These are phyloP conservation scores for Halcyon badia DNA, from an alignment of 2,797 vertebrate genomes.

Conservation along the genomic window DNA sequence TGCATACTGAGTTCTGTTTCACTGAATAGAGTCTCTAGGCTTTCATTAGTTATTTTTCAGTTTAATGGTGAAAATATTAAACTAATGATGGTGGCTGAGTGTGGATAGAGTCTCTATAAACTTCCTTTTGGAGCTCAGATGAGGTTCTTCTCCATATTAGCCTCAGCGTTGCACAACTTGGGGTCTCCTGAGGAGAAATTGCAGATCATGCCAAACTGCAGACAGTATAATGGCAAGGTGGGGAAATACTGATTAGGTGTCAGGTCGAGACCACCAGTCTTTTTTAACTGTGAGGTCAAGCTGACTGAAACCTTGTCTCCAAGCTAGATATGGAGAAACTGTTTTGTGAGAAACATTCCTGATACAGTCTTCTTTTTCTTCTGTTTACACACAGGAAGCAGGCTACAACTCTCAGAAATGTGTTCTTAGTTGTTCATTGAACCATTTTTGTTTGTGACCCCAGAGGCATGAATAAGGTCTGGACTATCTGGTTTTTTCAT, in stretches of 20 bases:
- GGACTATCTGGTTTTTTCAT: neutral
- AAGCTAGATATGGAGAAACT: slow-evolving; percentile 14
- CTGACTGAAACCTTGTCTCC: slow-evolving; percentile 31
- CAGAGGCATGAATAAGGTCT: neutral
- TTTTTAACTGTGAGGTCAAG: slow-evolving; percentile 50
- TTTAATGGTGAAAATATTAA: neutral
- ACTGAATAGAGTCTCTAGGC: neutral
- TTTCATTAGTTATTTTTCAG: neutral
- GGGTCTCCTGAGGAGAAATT: slow-evolving; percentile 48
- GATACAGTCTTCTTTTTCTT: neutral
- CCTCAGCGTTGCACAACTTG: slow-evolving; percentile 5
- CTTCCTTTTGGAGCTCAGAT: neutral
- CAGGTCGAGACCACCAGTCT: slow-evolving; percentile 42
- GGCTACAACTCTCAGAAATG: neutral
- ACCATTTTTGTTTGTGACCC: neutral
- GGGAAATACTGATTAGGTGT: slow-evolving; percentile 61
- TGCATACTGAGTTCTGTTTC: neutral
- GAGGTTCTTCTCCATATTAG: neutral
- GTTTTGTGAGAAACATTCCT: neutral
- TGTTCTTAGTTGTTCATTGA: neutral
- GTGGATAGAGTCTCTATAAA: neutral
- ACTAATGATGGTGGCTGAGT: neutral
- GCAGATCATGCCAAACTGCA: neutral
- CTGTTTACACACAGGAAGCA: slow-evolving; percentile 43
- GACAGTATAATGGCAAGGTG: slow-evolving; percentile 1